These are phyloP conservation scores for Parnassius mnemosyne DNA, from an alignment of 2,888 invertebrate species.

Conservation along the genomic window DNA sequence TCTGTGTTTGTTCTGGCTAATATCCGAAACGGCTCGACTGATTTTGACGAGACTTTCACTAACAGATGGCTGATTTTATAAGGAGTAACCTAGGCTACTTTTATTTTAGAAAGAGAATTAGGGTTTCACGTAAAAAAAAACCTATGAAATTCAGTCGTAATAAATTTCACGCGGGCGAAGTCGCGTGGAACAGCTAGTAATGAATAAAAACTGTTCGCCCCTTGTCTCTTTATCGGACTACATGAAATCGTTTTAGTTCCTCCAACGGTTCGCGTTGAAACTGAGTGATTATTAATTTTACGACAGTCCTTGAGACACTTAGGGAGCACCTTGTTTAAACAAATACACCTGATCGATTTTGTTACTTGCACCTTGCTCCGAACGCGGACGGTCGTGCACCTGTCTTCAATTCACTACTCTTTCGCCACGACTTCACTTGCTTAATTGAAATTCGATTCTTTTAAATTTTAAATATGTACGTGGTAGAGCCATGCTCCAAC, in stretches of 20 bases:
- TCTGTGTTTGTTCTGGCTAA: too few species aligned
- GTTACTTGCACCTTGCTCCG: slow-evolving; percentile 70
- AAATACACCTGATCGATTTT: slow-evolving; percentile 76
- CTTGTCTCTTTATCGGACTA: slow-evolving; percentile 1
- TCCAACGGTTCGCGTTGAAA: slow-evolving; percentile 9
- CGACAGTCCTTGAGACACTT: slow-evolving; percentile 51
- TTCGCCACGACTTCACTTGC: background rate
- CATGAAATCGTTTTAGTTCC: slow-evolving; percentile 28
- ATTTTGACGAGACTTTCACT: too few species aligned
- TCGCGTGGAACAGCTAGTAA: too few species aligned
- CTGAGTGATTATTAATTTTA: slow-evolving; percentile 53
- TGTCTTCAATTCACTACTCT: slow-evolving; percentile 42
- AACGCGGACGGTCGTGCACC: slow-evolving; percentile 48
- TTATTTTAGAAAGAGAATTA: too few species aligned
- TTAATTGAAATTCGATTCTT: background rate
- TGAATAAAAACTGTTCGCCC: background rate
- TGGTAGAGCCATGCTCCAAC: too few species aligned
- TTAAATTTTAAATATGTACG: too few species aligned
- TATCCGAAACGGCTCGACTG: too few species aligned
- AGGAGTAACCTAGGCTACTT: too few species aligned
- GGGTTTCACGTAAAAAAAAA: too few species aligned
- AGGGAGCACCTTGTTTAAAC: slow-evolving; percentile 71
- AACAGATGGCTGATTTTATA: too few species aligned
- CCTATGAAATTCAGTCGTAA: too few species aligned
- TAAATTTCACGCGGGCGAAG: too few species aligned